These are phyloP conservation scores for Anarsia innoxiella DNA, from an alignment of 2,888 invertebrate genomes.

Conservation along the genomic window DNA sequence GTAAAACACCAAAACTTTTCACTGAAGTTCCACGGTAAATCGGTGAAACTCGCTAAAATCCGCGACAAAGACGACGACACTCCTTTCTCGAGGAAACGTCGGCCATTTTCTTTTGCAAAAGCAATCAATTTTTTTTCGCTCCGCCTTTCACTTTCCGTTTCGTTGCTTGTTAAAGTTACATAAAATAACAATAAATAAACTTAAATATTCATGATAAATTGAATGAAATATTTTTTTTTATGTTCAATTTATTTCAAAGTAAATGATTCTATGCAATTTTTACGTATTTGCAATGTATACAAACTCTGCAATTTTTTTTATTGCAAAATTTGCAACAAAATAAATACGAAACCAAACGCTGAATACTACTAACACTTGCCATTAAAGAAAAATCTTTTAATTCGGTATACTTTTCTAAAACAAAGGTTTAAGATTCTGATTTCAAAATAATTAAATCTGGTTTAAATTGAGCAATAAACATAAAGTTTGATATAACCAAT, in stretches of 20 bases:
- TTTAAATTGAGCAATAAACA: background rate
- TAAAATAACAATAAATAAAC: background rate
- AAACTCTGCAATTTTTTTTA: background rate
- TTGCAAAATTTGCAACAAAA: background rate
- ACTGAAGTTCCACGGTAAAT: slow-evolving; percentile 62
- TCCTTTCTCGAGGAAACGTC: slow-evolving; percentile 61
- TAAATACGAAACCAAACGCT: background rate
- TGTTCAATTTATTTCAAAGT: background rate
- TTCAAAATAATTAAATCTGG: too few species aligned
- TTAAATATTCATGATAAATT: background rate
- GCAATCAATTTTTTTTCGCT: slow-evolving; percentile 12
- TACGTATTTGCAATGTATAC: too few species aligned
- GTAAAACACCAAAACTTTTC: slow-evolving; percentile 67
- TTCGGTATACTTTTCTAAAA: too few species aligned
- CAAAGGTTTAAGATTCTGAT: too few species aligned
- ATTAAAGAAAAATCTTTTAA: too few species aligned
- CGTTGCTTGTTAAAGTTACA: slow-evolving; percentile 4
- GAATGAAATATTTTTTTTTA: background rate
- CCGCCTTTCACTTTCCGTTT: slow-evolving; percentile 16
- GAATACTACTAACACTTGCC: too few species aligned
- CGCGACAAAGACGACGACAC: slow-evolving; percentile 64
- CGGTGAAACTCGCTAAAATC: slow-evolving; percentile 49
- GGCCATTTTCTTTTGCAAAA: slow-evolving; percentile 61
- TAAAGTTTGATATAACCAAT: background rate
- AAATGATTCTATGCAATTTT: background rate